Base-by-base conservation (phyloP, 2,888 invertebrate genomes). In the Hoplodrina blanda region DNA sequence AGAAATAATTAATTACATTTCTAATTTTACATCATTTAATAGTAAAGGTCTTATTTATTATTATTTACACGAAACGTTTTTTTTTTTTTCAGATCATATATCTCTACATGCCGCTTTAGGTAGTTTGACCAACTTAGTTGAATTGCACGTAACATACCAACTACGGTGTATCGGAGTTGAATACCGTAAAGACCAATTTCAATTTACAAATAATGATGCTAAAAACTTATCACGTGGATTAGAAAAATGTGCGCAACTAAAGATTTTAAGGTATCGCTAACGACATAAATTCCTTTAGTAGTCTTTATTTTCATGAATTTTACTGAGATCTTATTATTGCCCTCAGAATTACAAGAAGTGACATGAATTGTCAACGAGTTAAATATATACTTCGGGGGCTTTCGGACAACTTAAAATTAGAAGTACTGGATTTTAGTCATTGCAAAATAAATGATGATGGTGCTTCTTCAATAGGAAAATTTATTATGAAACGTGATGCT, bases 371-470 rank as follows among this genome's bases (percentile, higher is more conserved):
- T 65, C 94, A 93, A 85, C 91, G 90, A 85, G 85, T 95, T 0
- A 96, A 94, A 87, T 94, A 94, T 76, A 90, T 96, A 73, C 87
- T 96, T 53, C 92, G 95, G 4, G 95, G 95, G 37, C 73, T 96
- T 69, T 88, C 89, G 49, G 93, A 95, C 55, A 92, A 89, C 76
- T 84, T 89, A 75, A 87, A 94, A 80, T 81, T 97, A 60, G 93
- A 96, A 69, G 96, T 96, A 57, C 82, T 97, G 57, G 97, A 97
- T 89, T 96, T 97, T 63, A 97, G 97, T 62, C 97, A 97, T 83
- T 97, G 97, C 87, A 96, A 96, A 86, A 96, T 97, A 73, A 95
- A 92, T 0, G 96, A 97, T 84, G 93, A 95, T 19, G 97, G 97
- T 0, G 96, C 96, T 5, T 89, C 96, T 19, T 96, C 96, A n/a